Base-by-base conservation (phyloP, 2,888 invertebrate species). In the Leptarthrus brevirostris region DNA sequence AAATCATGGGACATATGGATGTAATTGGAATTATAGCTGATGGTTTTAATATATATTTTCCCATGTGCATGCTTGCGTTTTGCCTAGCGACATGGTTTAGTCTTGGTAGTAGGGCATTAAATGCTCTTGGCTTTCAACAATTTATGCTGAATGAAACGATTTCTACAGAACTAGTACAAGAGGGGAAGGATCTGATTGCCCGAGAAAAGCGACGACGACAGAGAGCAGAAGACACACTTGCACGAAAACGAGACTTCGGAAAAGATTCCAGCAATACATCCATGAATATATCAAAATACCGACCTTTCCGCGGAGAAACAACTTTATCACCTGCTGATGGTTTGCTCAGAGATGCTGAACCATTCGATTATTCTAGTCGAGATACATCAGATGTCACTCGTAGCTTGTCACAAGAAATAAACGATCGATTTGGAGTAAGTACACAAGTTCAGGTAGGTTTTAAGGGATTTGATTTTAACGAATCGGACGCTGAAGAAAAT, bases 1-100 rank as follows among this genome's bases (percentile, higher is more conserved):
- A 94, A 90, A 94, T 98, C 79, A 99, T 99, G 98, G 99, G 99
- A 0, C 98, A 99, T 83, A 96, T 99, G 97, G 98, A 98, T 85
- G 97, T 99, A 0, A 92, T 99, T 72, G 93, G 94, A 26, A 95
- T 99, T 76, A 94, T 99, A 78, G 94, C 98, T 0, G 94, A 97
- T 83, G 98, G 98, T 6, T 98, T 99, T 87, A 99, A 99, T 86
- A 93, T 99, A 72, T 99, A 99, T 86, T 97, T 99, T 85, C 99
- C 99, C 0, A 98, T 98, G 90, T 91, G 95, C 75, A 97, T 99
- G 83, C 89, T 98, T 74, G 89, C 93, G 49, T 91, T 99, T 79
- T 98, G 98, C 81, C 86, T 95, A 73, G 94, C 97, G 73, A 99
- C 98, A 0, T 97, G 96, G 87, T 94, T 96, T 82, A 95, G 95